Evolutionary conservation across 2,113 vertebrate genomes (phyloP).

Genomic region (Tetraodon nigroviridis): DNA sequence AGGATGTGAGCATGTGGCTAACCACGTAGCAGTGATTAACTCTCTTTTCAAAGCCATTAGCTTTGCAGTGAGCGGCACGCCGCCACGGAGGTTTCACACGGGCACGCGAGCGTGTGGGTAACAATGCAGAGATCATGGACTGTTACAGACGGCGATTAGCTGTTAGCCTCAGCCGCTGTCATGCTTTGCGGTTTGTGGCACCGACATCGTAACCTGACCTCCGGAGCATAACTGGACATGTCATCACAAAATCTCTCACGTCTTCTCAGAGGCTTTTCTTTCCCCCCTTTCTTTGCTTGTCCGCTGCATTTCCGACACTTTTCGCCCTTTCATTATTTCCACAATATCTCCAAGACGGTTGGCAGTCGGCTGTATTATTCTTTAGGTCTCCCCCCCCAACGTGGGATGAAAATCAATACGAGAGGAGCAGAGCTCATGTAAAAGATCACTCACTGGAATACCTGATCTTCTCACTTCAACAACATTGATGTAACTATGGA

Average conservation of each 20-base stretch:
- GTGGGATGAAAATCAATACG: conserved; percentile 69
- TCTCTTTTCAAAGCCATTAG: conserved; percentile 70
- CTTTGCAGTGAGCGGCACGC: conserved; percentile 49
- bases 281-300: conserved; percentile 21
- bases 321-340: conserved; percentile 57
- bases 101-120: conserved; percentile 61
- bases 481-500: conserved; percentile 78
- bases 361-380: conserved; percentile 27
- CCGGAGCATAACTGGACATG: conserved; percentile 13
- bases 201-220: conserved; percentile 31
- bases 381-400: not conserved
- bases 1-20: conserved; percentile 74
- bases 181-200: conserved; percentile 35
- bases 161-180: conserved; percentile 38
- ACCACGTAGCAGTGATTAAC: conserved; percentile 74
- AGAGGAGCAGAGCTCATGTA: conserved; percentile 61
- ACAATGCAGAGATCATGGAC: conserved; percentile 57
- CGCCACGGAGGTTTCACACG: conserved; percentile 58
- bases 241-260: conserved; percentile 35
- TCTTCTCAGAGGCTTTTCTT: conserved; percentile 33
- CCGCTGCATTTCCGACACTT: conserved; percentile 47
- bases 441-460: conserved; percentile 72
- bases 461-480: conserved; percentile 71
- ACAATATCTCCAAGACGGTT: conserved; percentile 50
- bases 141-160: conserved; percentile 55